Evolutionary conservation across 2,797 vertebrate species (phyloP).

Genomic region (Sebastes matsubarae): DNA sequence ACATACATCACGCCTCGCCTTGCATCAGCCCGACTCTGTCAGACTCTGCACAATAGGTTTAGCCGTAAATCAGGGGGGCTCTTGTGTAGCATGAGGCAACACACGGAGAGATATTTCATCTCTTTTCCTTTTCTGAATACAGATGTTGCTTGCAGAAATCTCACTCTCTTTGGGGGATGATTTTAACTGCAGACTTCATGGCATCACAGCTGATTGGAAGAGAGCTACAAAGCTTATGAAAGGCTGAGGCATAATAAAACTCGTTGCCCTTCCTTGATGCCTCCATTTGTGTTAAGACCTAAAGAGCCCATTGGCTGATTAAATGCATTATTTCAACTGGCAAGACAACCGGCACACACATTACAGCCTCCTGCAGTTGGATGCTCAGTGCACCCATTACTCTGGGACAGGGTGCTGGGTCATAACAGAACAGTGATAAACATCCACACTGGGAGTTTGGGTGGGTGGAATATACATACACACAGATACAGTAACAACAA

Average conservation of each 20-base stretch:
- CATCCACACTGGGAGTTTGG: conserved; percentile 7
- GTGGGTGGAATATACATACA: conserved; percentile 10
- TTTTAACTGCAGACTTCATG: not conserved
- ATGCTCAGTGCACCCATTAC: conserved; percentile 45
- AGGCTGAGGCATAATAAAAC: conserved; percentile 59
- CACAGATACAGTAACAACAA: conserved; percentile 24
- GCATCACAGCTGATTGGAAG: not conserved
- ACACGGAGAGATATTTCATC: conserved; percentile 23
- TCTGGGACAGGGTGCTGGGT: conserved; percentile 41
- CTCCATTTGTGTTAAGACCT: conserved; percentile 54
- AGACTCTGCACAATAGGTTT: conserved; percentile 21
- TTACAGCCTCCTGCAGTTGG: conserved; percentile 21
- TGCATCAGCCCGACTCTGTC: conserved; percentile 41
- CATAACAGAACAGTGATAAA: conserved; percentile 35
- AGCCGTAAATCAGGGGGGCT: conserved; percentile 27
- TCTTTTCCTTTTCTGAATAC: conserved; percentile 19
- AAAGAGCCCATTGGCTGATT: conserved; percentile 70
- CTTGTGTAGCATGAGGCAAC: conserved; percentile 50
- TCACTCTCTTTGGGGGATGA: not conserved
- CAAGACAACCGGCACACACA: conserved; percentile 11
- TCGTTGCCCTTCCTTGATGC: conserved; percentile 44
- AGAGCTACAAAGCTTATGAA: conserved; percentile 2
- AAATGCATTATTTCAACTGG: conserved; percentile 70
- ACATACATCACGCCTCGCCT: conserved; percentile 15
- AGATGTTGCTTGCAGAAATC: conserved; percentile 22